Base-by-base conservation (phyloP, 2,113 vertebrate genomes). In the Clarias gariepinus region DNA sequence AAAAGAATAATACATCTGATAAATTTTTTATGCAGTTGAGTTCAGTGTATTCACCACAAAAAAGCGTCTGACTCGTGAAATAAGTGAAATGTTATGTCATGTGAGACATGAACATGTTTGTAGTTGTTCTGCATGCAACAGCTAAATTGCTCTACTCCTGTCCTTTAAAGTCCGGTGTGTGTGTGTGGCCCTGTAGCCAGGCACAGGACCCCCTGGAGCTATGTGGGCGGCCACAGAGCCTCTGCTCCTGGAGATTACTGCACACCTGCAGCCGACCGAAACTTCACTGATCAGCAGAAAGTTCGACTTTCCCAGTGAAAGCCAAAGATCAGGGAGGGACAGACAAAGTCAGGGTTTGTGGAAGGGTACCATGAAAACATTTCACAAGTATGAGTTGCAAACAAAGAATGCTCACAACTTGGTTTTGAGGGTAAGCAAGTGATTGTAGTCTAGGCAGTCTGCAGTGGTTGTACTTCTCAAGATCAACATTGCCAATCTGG, bases 281-380 rank as follows among this genome's bases (percentile, higher is more conserved):
- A 68, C 53, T 18, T 30, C 47, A 57, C 68, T 33, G 25, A 55
- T 68, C 81, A 13, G 16, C 28, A 85, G 53, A 81, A 85, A 57
- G 53, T 76, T 82, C 55, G 80, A 78, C n/a, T 52, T 78, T 53
- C n/a, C 71, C 36, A 86, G 33, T 82, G 52, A 61, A 81, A 68
- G 19, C 77, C 84, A 74, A 47, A 64, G 25, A 80, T 81, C 84
- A 88, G 81, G 73, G 33, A 79, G 82, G 82, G 78, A 61, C 68
- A 82, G 81, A 83, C 77, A 80, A 61, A 84, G 83, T 87, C 76
- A 89, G 85, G 85, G 90, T 89, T 91, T 83, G 90, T 91, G 88
- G 57, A 71, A 88, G 83, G 81, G 60, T 81, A 78, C 64, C 64
- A 41, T 64, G 64, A 30, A 52, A 64, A 68, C 55, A 84, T 36